Base-by-base conservation (phyloP, 2,888 invertebrate genomes). In the Callinectes sapidus region DNA sequence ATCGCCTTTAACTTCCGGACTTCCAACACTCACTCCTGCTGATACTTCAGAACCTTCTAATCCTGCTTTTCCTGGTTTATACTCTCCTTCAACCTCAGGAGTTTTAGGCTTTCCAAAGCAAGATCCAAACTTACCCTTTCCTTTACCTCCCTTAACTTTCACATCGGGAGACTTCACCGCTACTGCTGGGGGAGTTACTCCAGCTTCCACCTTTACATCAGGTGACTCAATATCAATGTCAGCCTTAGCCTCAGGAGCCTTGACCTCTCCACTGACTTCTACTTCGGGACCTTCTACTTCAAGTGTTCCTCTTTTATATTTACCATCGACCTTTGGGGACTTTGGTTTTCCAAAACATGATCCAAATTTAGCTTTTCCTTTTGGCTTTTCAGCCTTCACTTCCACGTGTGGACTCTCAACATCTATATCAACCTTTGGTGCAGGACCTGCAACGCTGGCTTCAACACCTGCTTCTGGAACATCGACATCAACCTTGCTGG, bases 31-130 rank as follows among this genome's bases (percentile, higher is more conserved):
- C 14, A 55, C 55, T 35, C 39, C 88, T 42, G 35, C 92, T 28
- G 81, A 89, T 23, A 16, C 89, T 85, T 89, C 85, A 39, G 89
- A 86, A 89, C 39, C 86, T 39, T 92, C 61, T 32, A 89, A 10
- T 54, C 89, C 89, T 77, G 55, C 89, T 42, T 89, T 88, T 28
- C 77, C 81, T n/a, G 91, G 77, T 23, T 91, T 88, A 61, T 91
- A 91, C 32, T 91, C 92, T 18, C 92, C 92, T 55, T 92, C 92
- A 16, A 90, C 39, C 28, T 90, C 32, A 71, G 90, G 87, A 35
- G 32, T 81, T 23, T 92, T 92, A 2, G 90, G 87, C 77, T 92
- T 92, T 14, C 92, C 92, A 77, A 92, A 92, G 77, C 92, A 92
- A 5, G 92, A 90, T 35, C 87, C 87, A 2, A 92, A 39, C 32